Base-by-base conservation (phyloP, 64 coral and sea anemone genomes). In the Dendronephthya gigantea region DNA sequence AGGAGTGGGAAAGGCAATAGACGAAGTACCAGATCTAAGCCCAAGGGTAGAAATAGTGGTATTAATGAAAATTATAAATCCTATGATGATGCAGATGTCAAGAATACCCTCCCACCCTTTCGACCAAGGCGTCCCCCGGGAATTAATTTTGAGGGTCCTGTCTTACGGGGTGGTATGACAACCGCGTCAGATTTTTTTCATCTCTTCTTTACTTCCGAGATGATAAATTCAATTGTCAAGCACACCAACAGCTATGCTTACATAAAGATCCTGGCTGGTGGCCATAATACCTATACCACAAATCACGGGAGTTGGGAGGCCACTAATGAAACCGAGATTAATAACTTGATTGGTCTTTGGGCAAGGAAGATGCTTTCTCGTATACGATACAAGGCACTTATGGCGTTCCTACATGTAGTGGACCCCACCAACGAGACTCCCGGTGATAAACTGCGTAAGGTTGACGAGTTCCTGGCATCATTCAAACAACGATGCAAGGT, bases 341-440 rank as follows among this genome's bases (percentile, higher is more conserved):
- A 68, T 84, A 84, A 58, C 39, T 52, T 89, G 19, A 89, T 72
- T 11, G 87, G 91, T 15, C 91, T 92, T 0, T 92, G 91, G 91
- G 87, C 83, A 29, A 22, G 91, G 38, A 27, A 17, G 58, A 89
- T 92, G 23, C 40, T 92, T 68, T 52, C 87, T 23, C 55, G 87
- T n/a, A 32, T 41, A 23, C 41, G 74, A 17, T 92, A 82, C 39
- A 81, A 11, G 23, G 87, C 91, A 30, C 84, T 92, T 5, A 89
- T 86, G 83, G 68, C n/a, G 41, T 49, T 92, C 22, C 49, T 89
- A 49, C 91, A 92, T 68, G 50, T 92, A 25, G 91, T 89, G 10
- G 74, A 92, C 51, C 83, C 91, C 28, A 19, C 40, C 38, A 65
- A 38, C 7, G 87, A 92, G 70, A 35, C 40, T 22, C 83, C 49